Percentiles rank a stretch among this genome's conserved stretches.
These are phyloP conservation scores for Dryobotodes eremita DNA, from an alignment of 2,888 invertebrate genomes.

Conservation along the genomic window DNA sequence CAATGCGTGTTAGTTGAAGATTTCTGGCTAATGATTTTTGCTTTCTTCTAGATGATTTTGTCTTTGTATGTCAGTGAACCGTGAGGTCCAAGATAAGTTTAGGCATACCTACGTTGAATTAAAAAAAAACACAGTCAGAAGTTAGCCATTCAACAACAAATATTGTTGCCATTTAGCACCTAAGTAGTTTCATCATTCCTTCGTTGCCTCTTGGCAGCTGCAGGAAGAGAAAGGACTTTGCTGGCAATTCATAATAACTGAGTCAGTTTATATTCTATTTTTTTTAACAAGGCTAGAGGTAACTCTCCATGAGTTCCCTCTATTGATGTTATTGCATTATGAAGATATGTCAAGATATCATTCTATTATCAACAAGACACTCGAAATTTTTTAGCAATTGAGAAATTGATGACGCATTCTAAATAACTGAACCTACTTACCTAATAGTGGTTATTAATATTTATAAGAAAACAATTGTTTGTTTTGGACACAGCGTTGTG, in stretches of 20 bases:
- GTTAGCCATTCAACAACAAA: no score
- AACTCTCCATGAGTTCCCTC: conserved; percentile 3
- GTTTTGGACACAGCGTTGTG: background rate
- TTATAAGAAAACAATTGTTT: background rate
- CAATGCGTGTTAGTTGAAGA: background rate
- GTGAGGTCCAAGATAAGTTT: background rate
- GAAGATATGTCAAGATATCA: conserved; percentile 49
- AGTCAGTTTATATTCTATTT: background rate
- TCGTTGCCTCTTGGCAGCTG: background rate
- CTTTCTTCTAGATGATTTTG: no score
- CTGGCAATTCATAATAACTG: background rate
- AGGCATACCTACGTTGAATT: no score
- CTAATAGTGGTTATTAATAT: background rate
- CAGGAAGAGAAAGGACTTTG: background rate
- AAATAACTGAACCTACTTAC: background rate
- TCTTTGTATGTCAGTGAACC: no score
- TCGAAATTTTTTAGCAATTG: conserved; percentile 44
- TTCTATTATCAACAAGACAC: conserved; percentile 39
- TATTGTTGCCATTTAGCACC: background rate
- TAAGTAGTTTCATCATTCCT: background rate
- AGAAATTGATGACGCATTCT: conserved; percentile 9
- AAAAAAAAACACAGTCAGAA: no score
- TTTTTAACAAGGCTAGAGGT: conserved; percentile 5
- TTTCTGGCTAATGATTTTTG: background rate
- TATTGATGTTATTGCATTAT: conserved; percentile 39